phyloP scores from a whole-genome alignment of 2,797 vertebrate species.

The Coendou prehensilis region DNA sequence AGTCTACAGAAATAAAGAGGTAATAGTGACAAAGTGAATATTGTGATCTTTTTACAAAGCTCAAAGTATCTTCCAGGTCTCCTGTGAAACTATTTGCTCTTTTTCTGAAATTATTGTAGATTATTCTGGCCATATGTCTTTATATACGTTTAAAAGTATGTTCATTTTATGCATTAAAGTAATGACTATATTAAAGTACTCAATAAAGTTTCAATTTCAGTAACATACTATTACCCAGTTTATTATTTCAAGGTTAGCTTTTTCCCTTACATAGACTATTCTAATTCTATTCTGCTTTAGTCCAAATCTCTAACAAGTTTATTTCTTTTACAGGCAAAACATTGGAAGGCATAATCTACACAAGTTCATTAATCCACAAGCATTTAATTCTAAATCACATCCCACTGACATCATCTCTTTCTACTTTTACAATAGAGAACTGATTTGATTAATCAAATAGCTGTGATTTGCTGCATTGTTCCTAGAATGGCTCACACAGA shows the following conservation, averaged over 20 bases:
- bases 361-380: slow-evolving; percentile 86
- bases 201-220: slow-evolving; percentile 49
- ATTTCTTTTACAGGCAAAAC: slow-evolving; percentile 82
- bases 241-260: slow-evolving; percentile 67
- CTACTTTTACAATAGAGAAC: slow-evolving; percentile 85
- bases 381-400: slow-evolving; percentile 87
- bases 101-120: background rate
- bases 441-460: slow-evolving; percentile 89
- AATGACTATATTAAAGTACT: background rate
- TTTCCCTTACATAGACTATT: background rate
- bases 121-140: background rate
- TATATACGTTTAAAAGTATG: slow-evolving; percentile 30
- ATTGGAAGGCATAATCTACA: slow-evolving; percentile 83
- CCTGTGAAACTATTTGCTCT: background rate
- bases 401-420: slow-evolving; percentile 85
- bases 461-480: slow-evolving; percentile 86
- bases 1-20: slow-evolving; percentile 78
- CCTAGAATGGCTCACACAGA: slow-evolving; percentile 79
- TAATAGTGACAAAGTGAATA: slow-evolving; percentile 80
- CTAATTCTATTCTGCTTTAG: slow-evolving; percentile 48
- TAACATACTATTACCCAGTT: slow-evolving; percentile 66
- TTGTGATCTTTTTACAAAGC: background rate
- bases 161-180: slow-evolving; percentile 62
- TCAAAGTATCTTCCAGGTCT: background rate
- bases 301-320: slow-evolving; percentile 78